phyloP scores from a whole-genome alignment of 2,113 vertebrate species.

The Regulus satrapa region DNA sequence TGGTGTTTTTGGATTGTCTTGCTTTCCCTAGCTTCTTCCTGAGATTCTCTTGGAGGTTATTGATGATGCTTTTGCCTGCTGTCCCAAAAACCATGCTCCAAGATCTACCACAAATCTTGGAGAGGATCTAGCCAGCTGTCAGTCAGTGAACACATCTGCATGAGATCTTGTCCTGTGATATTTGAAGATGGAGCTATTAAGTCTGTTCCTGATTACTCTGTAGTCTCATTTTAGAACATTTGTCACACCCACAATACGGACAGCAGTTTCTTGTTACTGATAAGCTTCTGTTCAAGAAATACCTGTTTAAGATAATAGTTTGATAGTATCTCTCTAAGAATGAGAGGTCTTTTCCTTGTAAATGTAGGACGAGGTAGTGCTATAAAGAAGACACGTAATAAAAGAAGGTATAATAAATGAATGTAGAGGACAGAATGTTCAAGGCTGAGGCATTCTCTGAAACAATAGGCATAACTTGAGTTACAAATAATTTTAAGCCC shows the following conservation, averaged over 20 bases:
- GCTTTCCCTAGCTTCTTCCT: not conserved
- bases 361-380: not conserved
- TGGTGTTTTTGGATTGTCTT: not conserved
- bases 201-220: not conserved
- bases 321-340: conserved; percentile 21
- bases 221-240: not conserved
- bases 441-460: not conserved
- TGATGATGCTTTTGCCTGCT: not conserved
- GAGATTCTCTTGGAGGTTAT: not conserved
- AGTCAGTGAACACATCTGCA: not conserved
- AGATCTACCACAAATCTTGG: not conserved
- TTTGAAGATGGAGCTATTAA: not conserved
- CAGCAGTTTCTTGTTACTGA: not conserved
- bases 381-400: not conserved
- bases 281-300: conserved; percentile 26
- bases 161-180: not conserved
- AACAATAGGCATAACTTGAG: not conserved
- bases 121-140: not conserved
- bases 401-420: not conserved
- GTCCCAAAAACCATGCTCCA: not conserved
- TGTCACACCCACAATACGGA: not conserved
- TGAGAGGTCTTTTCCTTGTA: not conserved
- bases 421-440: not conserved
- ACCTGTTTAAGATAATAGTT: conserved; percentile 24
- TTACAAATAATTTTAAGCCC: not conserved